Evolutionary conservation across 2,113 vertebrate species (phyloP), one percentile per base, ranked within the genome.

Genomic region (Poeciliopsis occidentalis): DNA sequence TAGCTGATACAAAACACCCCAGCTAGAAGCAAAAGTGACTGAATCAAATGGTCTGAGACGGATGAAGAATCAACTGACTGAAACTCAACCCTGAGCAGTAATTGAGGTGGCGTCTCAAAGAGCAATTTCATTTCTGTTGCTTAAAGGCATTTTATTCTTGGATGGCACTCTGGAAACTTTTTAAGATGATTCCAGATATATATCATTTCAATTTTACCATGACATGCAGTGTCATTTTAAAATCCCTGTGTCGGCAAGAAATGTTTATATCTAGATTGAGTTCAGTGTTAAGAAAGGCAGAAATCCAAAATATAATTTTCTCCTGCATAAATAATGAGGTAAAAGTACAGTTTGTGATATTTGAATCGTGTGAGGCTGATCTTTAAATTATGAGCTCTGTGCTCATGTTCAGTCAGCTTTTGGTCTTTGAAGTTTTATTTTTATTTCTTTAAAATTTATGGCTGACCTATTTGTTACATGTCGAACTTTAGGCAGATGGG

Each of bases 111-210:
- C 75, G 71, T 61, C 81, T 74, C 66, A 24, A 57, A n/a, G 51
- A 80, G 63, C 15, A 7, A 61, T 69, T 78, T 76, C 67, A 79
- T 82, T 70, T 83, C 76, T 70, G 60, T 44, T 62, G 24, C 69
- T 78, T 79, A 65, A 39, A 29, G 30, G 26, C 10, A 17, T 64
- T 54, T 47, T 69, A 71, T 0, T 29, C 74, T 87, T 86, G 78
- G 67, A 85, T 84, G 87, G 73, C 71, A 60, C 73, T 69, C 64
- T 80, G 75, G 67, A 51, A 83, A 77, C 34, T 71, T 81, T 80
- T 82, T 12, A 66, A 54, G 71, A 73, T 66, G 37, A 72, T 78
- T 71, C 62, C 71, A 69, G 71, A 80, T 69, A 60, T 39, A 24
- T 17, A 61, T 51, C 12, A 37, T 41, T 34, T 27, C 64, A 32